Percentiles rank a stretch among this genome's conserved stretches.
These are phyloP conservation scores for Euplagia quadripunctaria DNA, from an alignment of 2,888 invertebrate genomes.

Conservation along the genomic window DNA sequence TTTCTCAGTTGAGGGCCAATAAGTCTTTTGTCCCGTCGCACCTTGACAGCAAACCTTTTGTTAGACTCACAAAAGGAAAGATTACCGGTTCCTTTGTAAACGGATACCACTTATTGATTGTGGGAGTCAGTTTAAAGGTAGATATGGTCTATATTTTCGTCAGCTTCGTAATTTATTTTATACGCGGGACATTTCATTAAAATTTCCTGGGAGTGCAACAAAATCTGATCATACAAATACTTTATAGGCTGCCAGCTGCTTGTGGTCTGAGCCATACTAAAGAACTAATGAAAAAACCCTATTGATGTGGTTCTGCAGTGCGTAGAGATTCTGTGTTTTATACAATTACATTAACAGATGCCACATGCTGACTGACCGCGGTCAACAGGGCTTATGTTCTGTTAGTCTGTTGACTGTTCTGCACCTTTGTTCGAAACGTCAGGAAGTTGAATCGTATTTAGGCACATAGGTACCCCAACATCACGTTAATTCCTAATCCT, in stretches of 20 bases:
- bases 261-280: not conserved
- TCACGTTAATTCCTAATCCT: too few relatives aligned
- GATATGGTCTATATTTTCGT: conserved; percentile 39
- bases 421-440: too few relatives aligned
- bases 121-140: conserved; percentile 61
- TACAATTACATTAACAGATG: too few relatives aligned
- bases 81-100: conserved; percentile 74
- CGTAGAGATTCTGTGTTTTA: too few relatives aligned
- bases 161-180: conserved; percentile 20
- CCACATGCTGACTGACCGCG: too few relatives aligned
- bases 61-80: conserved; percentile 62
- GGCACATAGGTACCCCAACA: too few relatives aligned
- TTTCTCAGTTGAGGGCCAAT: conserved; percentile 57
- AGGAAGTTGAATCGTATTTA: too few relatives aligned
- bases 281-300: not conserved
- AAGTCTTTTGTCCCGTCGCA: conserved; percentile 67
- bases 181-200: conserved; percentile 6
- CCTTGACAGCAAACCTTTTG: conserved; percentile 73
- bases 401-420: too few relatives aligned
- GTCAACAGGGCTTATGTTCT: too few relatives aligned
- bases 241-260: not conserved
- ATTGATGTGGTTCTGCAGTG: too few relatives aligned
- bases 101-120: conserved; percentile 64
- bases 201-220: conserved; percentile 4
- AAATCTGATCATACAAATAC: not conserved